Percentiles rank a stretch among this genome's conserved stretches.
phyloP scores from a whole-genome alignment of 2,797 vertebrate species.

The Euphonia xanthogaster region DNA sequence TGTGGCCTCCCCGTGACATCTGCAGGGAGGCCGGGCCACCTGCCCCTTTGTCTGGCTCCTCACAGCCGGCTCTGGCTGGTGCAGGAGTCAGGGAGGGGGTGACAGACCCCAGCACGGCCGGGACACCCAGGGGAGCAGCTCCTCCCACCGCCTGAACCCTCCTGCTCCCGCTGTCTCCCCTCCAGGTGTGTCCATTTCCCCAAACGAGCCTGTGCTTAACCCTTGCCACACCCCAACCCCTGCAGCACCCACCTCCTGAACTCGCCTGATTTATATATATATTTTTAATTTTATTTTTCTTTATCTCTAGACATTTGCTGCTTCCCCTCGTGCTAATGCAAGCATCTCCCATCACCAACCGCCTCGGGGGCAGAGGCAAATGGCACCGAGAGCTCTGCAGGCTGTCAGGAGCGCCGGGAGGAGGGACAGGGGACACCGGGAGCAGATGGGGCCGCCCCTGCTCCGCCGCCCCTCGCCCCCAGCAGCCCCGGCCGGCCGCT shows the following conservation, averaged over 20 bases:
- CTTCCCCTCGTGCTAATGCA: not conserved
- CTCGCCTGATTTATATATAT: not conserved
- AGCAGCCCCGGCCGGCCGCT: not conserved
- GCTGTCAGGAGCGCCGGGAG: not conserved
- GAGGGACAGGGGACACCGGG: not conserved
- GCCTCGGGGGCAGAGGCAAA: not conserved
- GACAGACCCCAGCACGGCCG: not conserved
- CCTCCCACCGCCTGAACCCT: not conserved
- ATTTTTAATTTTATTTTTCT: not conserved
- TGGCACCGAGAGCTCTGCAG: not conserved
- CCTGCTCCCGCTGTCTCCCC: accelerated
- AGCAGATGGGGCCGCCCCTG: not conserved
- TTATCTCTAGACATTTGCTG: not conserved
- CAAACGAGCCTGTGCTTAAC: not conserved
- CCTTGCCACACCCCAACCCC: not conserved
- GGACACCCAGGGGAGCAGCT: not conserved
- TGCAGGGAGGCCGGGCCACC: not conserved
- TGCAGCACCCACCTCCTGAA: not conserved
- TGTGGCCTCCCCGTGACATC: accelerated
- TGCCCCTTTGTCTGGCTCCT: not conserved
- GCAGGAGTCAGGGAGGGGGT: not conserved
- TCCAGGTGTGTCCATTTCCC: not conserved
- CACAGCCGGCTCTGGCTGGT: not conserved
- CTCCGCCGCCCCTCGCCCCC: not conserved
- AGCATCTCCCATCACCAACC: not conserved